These are phyloP conservation scores for Caerostris extrusa DNA, from an alignment of 1,140 invertebrate species.

Conservation along the genomic window DNA sequence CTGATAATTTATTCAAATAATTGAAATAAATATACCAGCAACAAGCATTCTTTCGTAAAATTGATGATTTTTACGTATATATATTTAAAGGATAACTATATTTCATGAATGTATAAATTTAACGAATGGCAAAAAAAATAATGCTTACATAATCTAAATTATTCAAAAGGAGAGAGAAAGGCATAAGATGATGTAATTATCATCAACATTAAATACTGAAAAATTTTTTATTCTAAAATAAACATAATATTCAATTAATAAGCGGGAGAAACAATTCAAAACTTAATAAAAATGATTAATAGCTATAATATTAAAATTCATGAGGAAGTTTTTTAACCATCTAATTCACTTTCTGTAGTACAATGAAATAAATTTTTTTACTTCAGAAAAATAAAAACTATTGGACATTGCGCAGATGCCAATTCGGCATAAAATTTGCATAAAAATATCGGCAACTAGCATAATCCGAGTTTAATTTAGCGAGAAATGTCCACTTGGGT, in stretches of 20 bases:
- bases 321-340: not conserved
- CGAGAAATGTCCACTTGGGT: constrained; percentile 10
- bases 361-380: too few species aligned
- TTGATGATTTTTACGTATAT: not conserved
- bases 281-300: constrained; percentile 32
- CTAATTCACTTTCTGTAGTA: constrained; percentile 6
- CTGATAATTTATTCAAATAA: too few species aligned
- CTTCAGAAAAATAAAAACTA: not conserved
- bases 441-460: not conserved
- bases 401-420: not conserved
- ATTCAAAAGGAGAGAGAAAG: too few species aligned
- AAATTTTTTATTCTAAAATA: not conserved
- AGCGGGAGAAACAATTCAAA: not conserved
- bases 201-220: too few species aligned
- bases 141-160: too few species aligned
- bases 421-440: not conserved
- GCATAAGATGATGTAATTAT: too few species aligned
- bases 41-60: too few species aligned
- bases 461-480: constrained; percentile 28
- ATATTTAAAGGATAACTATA: not conserved
- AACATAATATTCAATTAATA: not conserved
- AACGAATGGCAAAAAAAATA: not conserved
- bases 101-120: not conserved
- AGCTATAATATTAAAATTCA: constrained; percentile 28
- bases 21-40: too few species aligned